Base-by-base conservation (phyloP, 2,888 invertebrate genomes). In the Muschampia plurimacula region DNA sequence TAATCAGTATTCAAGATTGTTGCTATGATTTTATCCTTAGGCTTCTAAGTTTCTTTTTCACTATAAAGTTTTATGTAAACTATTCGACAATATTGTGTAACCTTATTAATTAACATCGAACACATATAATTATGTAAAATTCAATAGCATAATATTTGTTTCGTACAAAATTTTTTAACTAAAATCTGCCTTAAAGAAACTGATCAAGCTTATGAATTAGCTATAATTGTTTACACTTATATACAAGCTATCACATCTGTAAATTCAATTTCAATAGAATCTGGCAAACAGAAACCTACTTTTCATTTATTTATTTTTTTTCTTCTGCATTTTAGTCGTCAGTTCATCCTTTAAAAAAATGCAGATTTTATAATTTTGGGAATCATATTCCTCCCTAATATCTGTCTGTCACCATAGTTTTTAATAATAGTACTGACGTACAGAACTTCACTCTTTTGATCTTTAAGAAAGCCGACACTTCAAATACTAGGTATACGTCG, bases 121-220 rank as follows among this genome's bases (percentile, higher is more conserved):
- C 12, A 46, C 46, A 13, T 13, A n/a, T n/a, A n/a, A n/a, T n/a
- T n/a, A 13, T 49, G 49, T 52, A 52, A 15, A 52, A 52, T 7
- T 52, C 15, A 57, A 57, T 57, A 28, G 41, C 0, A 22, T 22
- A 41, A 41, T 10, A 41, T 41, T 41, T 57, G 7, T 12, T 57
- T 57, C 22, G 5, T 63, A 44, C 15, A 22, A 64, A 64, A 64
- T 3, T 10, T 46, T 5, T 32, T 49, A 13, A 46, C 32, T 39
- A 62, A 65, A 67, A 28, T 67, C 67, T 67, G 57, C 32, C 44
- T 49, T 60, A 41, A 28, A 52, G 6, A 32, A 36, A 69, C 69
- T 60, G 13, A 57, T 57, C 36, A 63, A 69, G 62, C 62, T 62
- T 69, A 69, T 69, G 49, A 69, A 69, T 69, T 69, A 69, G 52